These are phyloP conservation scores for crab-eating macaque (Macaca fascicularis) DNA, from an alignment of 2,113 vertebrate genomes.

Conservation along the genomic window DNA sequence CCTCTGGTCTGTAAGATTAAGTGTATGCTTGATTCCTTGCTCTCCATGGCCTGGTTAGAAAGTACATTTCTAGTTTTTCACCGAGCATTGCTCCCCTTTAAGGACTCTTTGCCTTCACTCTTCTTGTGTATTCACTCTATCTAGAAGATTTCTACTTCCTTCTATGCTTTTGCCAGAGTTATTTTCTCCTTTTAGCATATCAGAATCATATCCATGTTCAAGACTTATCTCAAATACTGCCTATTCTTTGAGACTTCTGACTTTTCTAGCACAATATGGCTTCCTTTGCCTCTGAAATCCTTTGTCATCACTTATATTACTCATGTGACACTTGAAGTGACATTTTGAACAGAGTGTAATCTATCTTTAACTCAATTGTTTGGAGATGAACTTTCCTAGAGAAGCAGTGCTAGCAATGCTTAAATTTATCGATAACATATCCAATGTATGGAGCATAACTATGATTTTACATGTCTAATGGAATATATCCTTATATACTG, in stretches of 20 bases:
- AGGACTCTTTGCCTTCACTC: background rate
- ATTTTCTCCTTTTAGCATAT: background rate
- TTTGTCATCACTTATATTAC: background rate
- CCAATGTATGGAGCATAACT: background rate
- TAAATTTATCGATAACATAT: background rate
- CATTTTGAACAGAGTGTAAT: background rate
- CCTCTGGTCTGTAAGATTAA: background rate
- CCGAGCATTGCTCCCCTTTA: background rate
- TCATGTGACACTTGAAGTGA: background rate
- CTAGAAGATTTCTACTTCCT: background rate
- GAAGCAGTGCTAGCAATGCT: background rate
- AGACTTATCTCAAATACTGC: background rate
- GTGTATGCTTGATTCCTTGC: background rate
- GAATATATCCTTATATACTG: background rate
- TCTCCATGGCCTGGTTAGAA: background rate
- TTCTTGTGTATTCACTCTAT: background rate
- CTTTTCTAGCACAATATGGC: background rate
- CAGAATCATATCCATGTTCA: background rate
- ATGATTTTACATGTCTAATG: background rate
- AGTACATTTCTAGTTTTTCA: background rate
- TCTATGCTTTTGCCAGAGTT: background rate
- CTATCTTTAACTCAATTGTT: background rate
- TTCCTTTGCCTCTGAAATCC: background rate
- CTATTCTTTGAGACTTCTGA: background rate
- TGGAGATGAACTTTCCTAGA: background rate